Base-by-base conservation (phyloP, 1,140 invertebrate species). In the Pogonomyrmex californicus region DNA sequence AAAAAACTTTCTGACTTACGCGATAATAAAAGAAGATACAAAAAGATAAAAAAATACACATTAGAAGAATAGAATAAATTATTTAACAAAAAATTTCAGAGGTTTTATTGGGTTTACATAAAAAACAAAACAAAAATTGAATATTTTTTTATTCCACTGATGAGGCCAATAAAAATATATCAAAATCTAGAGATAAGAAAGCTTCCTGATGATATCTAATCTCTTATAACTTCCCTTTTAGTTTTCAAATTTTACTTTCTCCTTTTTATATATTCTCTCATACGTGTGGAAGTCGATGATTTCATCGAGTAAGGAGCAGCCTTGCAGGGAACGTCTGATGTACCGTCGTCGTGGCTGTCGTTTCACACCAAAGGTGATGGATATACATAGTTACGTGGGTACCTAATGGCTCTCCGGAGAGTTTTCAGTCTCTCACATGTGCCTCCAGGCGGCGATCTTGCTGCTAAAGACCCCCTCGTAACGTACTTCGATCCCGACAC, bases 341-440 rank as follows among this genome's bases (percentile, higher is more conserved):
- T 83, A 83, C 79, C 79, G 56, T 71, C 79, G 87, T 73, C 58
- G 58, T 86, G 70, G 71, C 62, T 88, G 88, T 89, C 68, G 88
- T 86, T 90, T 89, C 77, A 62, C 70, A 77, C 82, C 54, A 56
- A 89, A 77, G 63, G 88, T 86, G 88, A 90, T 82, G 79, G 83
- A 89, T 88, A 89, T 86, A 73, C 68, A 62, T 86, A 81, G 88
- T 90, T 90, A 90, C 78, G 88, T 58, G 88, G 85, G 88, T 87
- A 89, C 88, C 78, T 90, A 90, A 90, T 90, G 88, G 88, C 86
- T 81, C 85, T 73, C 78, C 33, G 71, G 85, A 81, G 88, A 89
- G 85, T 89, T 90, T 90, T 90, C 88, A 86, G 70, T 82, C 76
- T 86, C 49, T 68, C 56, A 89, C 88, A 82, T 63, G 70, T 71